A percentile compares a stretch with the other conserved stretches of the same genome.
Evolutionary conservation across 1,140 invertebrate genomes (phyloP).

Genomic region (Sesamia nonagrioides): DNA sequence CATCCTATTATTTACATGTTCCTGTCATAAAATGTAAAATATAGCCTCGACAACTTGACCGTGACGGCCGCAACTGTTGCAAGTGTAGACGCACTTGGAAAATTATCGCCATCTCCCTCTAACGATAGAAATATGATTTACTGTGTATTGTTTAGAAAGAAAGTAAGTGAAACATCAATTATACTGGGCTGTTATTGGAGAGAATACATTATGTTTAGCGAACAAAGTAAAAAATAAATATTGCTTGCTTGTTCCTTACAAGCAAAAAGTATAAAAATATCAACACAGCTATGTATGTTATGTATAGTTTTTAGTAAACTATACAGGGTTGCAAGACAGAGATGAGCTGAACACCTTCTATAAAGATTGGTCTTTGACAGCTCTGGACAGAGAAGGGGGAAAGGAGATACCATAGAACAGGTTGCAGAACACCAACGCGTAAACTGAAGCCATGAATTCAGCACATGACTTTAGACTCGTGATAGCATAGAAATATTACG

Average conservation of each 20-base stretch:
- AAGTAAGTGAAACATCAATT: slow-evolving; percentile 15
- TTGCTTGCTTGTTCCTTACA: not conserved
- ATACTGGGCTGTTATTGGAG: not conserved
- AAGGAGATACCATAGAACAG: no score
- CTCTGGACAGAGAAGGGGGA: no score
- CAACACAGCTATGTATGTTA: no score
- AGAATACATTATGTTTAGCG: not conserved
- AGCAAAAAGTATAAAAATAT: not conserved
- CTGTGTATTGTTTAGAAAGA: slow-evolving; percentile 17
- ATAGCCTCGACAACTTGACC: slow-evolving; percentile 25
- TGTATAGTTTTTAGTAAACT: no score
- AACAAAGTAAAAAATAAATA: not conserved
- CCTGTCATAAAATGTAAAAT: slow-evolving; percentile 30
- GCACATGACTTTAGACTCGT: no score
- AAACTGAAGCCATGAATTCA: no score
- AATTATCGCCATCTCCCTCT: not conserved
- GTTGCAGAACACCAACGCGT: no score
- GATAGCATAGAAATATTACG: no score
- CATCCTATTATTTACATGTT: slow-evolving; percentile 33
- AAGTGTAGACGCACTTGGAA: slow-evolving; percentile 8
- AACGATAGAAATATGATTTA: slow-evolving; percentile 16
- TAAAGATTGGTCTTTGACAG: no score
- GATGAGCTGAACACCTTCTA: no score
- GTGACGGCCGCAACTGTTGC: slow-evolving; percentile 6
- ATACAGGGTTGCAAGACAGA: no score